A percentile compares a stretch with the other conserved stretches of the same genome.
Conservation (phyloP, 2,113 vertebrate genomes). For the Mus pahari region DNA sequence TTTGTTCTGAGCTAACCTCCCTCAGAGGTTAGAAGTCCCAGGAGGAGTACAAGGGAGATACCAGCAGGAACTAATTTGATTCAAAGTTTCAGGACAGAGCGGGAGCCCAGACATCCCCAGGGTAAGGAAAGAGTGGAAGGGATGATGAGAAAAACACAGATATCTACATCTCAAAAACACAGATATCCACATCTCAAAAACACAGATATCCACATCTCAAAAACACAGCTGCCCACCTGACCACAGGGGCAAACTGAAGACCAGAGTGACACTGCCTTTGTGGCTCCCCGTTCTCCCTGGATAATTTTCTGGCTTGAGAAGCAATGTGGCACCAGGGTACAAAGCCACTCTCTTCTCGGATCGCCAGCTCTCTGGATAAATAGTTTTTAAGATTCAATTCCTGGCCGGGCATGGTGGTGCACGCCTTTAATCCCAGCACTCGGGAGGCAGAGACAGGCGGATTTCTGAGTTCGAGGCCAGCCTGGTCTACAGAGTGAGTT, state of each 20-base stretch:
- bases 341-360: neutral
- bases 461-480: no score
- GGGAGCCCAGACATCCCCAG: neutral
- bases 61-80: neutral
- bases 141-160: neutral
- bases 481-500: no score
- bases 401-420: no score
- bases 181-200: neutral
- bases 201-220: neutral
- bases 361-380: neutral
- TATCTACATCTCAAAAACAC: neutral
- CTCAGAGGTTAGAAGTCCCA: neutral
- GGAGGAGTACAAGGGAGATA: neutral
- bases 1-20: neutral
- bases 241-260: neutral
- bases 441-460: no score
- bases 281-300: fast-evolving
- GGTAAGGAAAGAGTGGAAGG: neutral
- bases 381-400: no score
- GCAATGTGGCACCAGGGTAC: neutral
- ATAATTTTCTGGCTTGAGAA: neutral
- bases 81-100: neutral
- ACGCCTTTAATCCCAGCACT: no score
- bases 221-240: neutral
- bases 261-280: neutral